phyloP scores from a whole-genome alignment of 2,113 vertebrate genomes.

The Odocoileus hemionus region DNA sequence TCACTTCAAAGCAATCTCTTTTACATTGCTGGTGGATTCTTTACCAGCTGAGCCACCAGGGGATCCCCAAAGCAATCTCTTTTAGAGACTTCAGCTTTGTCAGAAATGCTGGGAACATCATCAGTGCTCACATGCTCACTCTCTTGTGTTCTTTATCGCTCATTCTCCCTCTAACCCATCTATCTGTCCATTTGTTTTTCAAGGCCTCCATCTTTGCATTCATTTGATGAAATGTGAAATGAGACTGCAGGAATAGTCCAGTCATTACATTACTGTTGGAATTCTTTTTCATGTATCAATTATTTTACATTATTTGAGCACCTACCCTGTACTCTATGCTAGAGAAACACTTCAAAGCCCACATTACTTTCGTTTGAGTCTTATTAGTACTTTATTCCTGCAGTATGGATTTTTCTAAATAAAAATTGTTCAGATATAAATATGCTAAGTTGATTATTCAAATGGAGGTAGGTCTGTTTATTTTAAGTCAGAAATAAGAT shows the following conservation, averaged over 20 bases:
- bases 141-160: background rate
- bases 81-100: background rate
- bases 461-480: background rate
- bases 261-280: background rate
- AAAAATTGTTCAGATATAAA: background rate
- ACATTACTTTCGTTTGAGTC: background rate
- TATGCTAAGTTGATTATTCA: background rate
- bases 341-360: background rate
- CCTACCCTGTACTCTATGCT: background rate
- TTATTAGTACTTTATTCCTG: background rate
- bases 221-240: background rate
- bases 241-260: background rate
- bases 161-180: background rate
- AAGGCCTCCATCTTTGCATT: conserved; percentile 7
- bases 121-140: background rate
- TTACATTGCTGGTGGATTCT: background rate
- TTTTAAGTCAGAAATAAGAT: conserved; percentile 44
- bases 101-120: background rate
- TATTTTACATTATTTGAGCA: conserved; percentile 14
- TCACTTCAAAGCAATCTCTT: background rate
- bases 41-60: too few species aligned
- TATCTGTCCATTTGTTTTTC: background rate
- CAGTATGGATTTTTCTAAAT: background rate
- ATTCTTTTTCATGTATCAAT: background rate
- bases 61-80: background rate